Percentiles rank a stretch among this genome's conserved stretches.
phyloP scores from a whole-genome alignment of 2,113 vertebrate genomes.

The Peromyscus californicus region DNA sequence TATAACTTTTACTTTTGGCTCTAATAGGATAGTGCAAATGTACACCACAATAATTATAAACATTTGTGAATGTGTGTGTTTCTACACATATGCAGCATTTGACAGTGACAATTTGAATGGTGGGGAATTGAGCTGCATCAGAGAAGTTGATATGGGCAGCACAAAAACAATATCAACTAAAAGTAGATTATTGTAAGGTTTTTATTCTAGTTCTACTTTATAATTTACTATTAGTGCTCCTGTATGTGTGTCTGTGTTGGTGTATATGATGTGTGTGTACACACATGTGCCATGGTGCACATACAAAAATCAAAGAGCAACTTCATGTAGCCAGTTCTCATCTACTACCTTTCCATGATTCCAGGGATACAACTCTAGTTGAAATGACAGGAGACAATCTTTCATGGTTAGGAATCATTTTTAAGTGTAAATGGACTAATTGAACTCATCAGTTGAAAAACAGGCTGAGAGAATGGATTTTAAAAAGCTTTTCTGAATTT shows the following conservation, averaged over 20 bases:
- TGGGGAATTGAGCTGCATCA: neutral
- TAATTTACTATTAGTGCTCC: neutral
- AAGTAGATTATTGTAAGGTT: neutral
- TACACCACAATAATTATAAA: neutral
- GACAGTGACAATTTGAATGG: neutral
- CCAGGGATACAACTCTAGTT: neutral
- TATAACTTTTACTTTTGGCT: neutral
- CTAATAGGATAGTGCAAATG: neutral
- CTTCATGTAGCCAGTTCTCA: neutral
- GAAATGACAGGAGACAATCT: neutral
- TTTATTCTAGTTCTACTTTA: neutral
- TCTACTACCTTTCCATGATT: neutral
- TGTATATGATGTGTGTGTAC: neutral
- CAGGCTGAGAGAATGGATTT: neutral
- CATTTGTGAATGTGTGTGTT: neutral
- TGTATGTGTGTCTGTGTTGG: neutral
- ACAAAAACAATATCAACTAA: slow-evolving; percentile 13
- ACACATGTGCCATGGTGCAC: no score
- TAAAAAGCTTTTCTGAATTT: neutral
- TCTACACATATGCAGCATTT: neutral
- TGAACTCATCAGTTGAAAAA: slow-evolving; percentile 35
- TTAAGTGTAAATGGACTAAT: neutral
- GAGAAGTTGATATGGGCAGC: neutral
- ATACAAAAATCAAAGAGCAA: neutral
- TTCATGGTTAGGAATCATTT: neutral